Base-by-base conservation (phyloP, 2,797 vertebrate genomes). In the Mormyrus hasselquistii region DNA sequence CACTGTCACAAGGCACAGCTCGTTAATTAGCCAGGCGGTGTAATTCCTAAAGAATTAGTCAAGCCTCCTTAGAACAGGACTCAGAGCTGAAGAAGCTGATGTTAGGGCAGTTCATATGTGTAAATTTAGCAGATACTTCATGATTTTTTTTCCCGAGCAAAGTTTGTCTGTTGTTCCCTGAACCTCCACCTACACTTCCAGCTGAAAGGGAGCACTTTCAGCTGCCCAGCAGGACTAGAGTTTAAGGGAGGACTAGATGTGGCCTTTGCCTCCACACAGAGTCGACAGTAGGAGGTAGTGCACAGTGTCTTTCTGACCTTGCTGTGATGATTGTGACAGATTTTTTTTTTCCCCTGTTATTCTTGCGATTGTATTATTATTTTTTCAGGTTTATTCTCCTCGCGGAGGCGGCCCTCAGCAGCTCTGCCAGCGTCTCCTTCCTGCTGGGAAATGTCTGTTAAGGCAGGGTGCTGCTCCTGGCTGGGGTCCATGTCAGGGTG, bases 351-450 rank as follows among this genome's bases (percentile, higher is more conserved):
- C 7, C 2, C 7, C 22, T 12, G 1, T 44, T 59, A 53, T n/a
- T 62, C 34, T 62, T 25, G 38, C 22, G n/a, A 57, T 41, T 87
- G 19, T 87, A 44, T 65, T 29, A 5, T 73, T 90, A 44, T 57
- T 55, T 25, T 62, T 91, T 19, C 73, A 95, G 95, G 92, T 94
- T 96, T 92, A 90, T 96, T 84, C 94, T 92, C 82, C 94, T 94
- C 89, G 93, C 92, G 0, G 95, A 96, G 89, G 93, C 93, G 0
- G 94, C 93, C 52, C 96, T 94, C 85, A 91, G 93, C 50, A 90
- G 94, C 7, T 93, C 93, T 6, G 88, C 41, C 3, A 73, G 65
- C 0, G 29, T 38, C 65, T 73, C 29, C 25, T 29, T 69, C 9
- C 65, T 14, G 29, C 29, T 14, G 29, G 65, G 12, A 73, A 73